Conservation (phyloP, 2,113 vertebrate species). For the Nothobranchius furzeri region DNA sequence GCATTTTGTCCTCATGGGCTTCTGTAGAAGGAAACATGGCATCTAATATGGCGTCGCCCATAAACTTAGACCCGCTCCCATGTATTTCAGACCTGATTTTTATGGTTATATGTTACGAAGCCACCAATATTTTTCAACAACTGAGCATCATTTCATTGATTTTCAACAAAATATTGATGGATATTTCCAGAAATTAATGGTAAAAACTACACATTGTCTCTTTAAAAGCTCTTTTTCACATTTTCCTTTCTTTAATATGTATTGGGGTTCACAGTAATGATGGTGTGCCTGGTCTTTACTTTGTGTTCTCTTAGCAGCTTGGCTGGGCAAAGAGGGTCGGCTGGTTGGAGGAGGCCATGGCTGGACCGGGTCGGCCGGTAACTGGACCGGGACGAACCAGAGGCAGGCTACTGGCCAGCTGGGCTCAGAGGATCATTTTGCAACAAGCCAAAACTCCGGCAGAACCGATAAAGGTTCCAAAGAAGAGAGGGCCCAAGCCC, state of each 20-base stretch:
- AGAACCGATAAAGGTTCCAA: conserved; percentile 93
- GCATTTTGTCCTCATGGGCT: no score
- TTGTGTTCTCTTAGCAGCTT: conserved; percentile 52
- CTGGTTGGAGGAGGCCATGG: conserved; percentile 86
- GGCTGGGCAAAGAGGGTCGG: conserved; percentile 78
- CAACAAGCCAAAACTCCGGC: conserved; percentile 82
- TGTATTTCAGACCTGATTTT: no score
- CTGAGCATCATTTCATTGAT: no score
- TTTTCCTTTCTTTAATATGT: neutral
- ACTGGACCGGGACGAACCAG: conserved; percentile 84
- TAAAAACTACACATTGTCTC: no score
- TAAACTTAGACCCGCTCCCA: no score
- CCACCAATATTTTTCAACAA: no score
- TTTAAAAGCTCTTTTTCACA: no score
- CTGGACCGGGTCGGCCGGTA: conserved; percentile 83
- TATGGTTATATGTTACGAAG: no score
- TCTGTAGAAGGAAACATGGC: no score
- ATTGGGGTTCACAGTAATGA: neutral
- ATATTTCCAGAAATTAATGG: no score
- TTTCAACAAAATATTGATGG: no score
- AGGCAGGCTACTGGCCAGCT: conserved; percentile 85
- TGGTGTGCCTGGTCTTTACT: neutral
- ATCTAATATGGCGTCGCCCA: no score
- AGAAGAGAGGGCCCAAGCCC: conserved; percentile 97
- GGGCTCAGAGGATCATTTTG: conserved; percentile 77